Conservation (phyloP, 2,888 invertebrate species). For the Spisula subtruncata region DNA sequence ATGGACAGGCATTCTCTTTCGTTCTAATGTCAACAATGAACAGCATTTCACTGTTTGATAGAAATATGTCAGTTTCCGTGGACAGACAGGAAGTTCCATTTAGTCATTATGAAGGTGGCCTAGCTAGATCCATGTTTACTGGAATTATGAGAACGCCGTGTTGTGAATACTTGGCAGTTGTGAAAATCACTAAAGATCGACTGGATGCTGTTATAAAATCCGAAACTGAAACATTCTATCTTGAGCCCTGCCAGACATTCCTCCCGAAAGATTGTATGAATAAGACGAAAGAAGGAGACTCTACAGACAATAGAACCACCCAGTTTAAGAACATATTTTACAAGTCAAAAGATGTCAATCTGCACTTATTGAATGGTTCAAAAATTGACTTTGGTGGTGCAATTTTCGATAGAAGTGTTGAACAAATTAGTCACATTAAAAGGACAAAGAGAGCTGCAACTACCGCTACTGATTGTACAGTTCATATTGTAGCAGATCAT, state of each 20-base stretch:
- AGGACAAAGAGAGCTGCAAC: neutral
- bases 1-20: slow-evolving; percentile 27
- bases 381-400: slow-evolving; percentile 24
- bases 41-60: neutral
- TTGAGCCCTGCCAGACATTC: slow-evolving; percentile 52
- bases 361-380: slow-evolving; percentile 10
- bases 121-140: slow-evolving; percentile 14
- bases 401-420: neutral
- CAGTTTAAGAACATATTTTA: slow-evolving; percentile 44
- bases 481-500: slow-evolving; percentile 85
- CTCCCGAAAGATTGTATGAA: slow-evolving; percentile 2
- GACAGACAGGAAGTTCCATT: neutral
- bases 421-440: neutral
- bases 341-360: slow-evolving; percentile 34
- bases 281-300: neutral
- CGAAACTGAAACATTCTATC: slow-evolving; percentile 44
- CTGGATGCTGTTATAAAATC: slow-evolving; percentile 52
- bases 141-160: slow-evolving; percentile 16
- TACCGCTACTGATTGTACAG: slow-evolving; percentile 67
- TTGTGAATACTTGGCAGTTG: slow-evolving; percentile 23
- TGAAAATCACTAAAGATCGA: slow-evolving; percentile 52
- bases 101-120: neutral
- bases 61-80: neutral
- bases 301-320: neutral
- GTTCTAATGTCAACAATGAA: neutral